Base-by-base conservation (phyloP, 2,113 vertebrate genomes). In the Dendropsophus ebraccatus region DNA sequence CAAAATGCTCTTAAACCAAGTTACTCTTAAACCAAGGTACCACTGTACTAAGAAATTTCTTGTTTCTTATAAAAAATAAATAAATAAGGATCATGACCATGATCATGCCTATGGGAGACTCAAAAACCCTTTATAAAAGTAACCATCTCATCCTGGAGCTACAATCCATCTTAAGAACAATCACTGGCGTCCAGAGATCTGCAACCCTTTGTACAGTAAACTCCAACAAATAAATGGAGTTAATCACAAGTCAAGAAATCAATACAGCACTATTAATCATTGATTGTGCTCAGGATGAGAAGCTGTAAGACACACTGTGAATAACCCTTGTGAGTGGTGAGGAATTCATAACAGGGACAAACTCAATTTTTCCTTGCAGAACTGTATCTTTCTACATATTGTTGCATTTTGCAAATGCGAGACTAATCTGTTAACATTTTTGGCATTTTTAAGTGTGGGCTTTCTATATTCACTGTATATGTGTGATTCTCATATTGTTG, bases 221-320 rank as follows among this genome's bases (percentile, higher is more conserved):
- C 52, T 19, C 52, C 52, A 21, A 54, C 52, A 54, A 58, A 58
- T 23, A 58, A 58, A 23, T n/a, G 5, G 23, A 58, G 56, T 58
- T 58, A 58, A 58, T 58, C 56, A 58, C 56, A 58, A 58, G 56
- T n/a, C 56, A 58, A 58, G 56, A 58, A 58, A 58, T 58, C 56
- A 58, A 58, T 58, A 23, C 56, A 58, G 23, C 23, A 58, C 23
- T 58, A 58, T 58, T 14, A 58, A 58, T 58, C 56, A 58, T 8
- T 58, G 23, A 58, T 9, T 58, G 56, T 58, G 56, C 56, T 8
- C 19, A n/a, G 56, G 23, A 58, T 58, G 21, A 58, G 23, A 54
- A 54, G 56, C 19, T n/a, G 19, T 6, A 21, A 56, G 52, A 52
- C 52, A 56, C 4, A n/a, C n/a, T 19, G 52, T 21, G 10, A 56